A percentile compares a stretch with the other conserved stretches of the same genome.
phyloP scores from a whole-genome alignment of 2,888 invertebrate species.

The Tipula helvola region DNA sequence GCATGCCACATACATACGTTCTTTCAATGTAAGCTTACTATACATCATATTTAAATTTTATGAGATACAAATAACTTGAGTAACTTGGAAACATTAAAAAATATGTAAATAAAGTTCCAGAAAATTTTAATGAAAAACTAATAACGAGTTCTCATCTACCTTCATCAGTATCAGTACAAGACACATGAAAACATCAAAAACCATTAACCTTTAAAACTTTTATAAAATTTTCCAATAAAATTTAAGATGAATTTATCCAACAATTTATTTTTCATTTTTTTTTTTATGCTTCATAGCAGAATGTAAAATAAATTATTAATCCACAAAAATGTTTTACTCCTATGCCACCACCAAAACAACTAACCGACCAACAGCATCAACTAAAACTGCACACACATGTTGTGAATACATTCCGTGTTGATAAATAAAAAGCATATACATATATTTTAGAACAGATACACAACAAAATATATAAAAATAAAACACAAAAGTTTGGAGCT shows the following conservation, averaged over 20 bases:
- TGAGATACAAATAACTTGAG: too few relatives aligned
- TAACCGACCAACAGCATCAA: not conserved
- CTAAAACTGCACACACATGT: not conserved
- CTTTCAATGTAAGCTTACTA: too few relatives aligned
- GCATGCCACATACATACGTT: too few relatives aligned
- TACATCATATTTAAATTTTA: too few relatives aligned
- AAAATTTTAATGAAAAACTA: not conserved
- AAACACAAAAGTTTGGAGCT: not conserved
- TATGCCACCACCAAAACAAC: not conserved
- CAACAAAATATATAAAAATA: not conserved
- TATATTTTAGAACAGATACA: not conserved
- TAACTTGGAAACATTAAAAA: too few relatives aligned
- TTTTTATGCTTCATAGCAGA: not conserved
- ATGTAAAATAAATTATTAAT: not conserved
- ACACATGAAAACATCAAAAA: not conserved
- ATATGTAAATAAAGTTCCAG: too few relatives aligned
- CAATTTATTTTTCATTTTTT: not conserved
- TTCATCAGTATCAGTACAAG: not conserved
- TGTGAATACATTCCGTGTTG: not conserved
- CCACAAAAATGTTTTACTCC: not conserved
- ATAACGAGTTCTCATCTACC: not conserved
- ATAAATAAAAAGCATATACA: not conserved
- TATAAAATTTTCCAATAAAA: not conserved
- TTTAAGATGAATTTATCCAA: not conserved
- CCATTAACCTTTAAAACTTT: not conserved